Conservation (phyloP, 2,113 vertebrate species). For the Thamnophis sirtalis region DNA sequence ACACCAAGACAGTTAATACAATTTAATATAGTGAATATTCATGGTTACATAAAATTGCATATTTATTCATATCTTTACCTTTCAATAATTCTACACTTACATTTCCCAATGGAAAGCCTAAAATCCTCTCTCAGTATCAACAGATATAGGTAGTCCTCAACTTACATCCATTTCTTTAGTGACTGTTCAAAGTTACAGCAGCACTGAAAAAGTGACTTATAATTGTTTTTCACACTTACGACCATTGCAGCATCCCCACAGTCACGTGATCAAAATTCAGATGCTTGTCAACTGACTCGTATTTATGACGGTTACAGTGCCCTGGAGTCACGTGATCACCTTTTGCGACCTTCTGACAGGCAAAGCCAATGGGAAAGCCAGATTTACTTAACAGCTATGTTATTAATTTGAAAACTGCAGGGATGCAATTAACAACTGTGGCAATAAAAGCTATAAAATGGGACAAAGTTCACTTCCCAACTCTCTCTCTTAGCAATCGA, state of each 20-base stretch:
- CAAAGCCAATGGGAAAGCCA: too few species aligned
- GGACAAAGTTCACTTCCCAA: neutral
- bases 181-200: neutral
- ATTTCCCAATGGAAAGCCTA: rapidly evolving
- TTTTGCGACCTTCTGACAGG: neutral
- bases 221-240: neutral
- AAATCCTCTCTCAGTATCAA: rapidly evolving
- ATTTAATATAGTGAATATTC: neutral
- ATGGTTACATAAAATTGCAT: neutral
- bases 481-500: neutral
- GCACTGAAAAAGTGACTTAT: neutral
- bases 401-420: neutral
- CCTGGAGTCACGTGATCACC: neutral
- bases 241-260: neutral
- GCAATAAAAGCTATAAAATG: neutral
- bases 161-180: neutral
- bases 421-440: neutral
- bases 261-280: neutral
- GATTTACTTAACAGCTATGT: too few species aligned
- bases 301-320: neutral
- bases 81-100: neutral
- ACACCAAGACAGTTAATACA: neutral
- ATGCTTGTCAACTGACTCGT: neutral
- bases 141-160: neutral
- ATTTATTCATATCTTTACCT: neutral